Percentiles rank a stretch among this genome's conserved stretches.
These are phyloP conservation scores for Mormyrops boulengeri DNA, from an alignment of 2,797 vertebrate genomes.

Conservation along the genomic window DNA sequence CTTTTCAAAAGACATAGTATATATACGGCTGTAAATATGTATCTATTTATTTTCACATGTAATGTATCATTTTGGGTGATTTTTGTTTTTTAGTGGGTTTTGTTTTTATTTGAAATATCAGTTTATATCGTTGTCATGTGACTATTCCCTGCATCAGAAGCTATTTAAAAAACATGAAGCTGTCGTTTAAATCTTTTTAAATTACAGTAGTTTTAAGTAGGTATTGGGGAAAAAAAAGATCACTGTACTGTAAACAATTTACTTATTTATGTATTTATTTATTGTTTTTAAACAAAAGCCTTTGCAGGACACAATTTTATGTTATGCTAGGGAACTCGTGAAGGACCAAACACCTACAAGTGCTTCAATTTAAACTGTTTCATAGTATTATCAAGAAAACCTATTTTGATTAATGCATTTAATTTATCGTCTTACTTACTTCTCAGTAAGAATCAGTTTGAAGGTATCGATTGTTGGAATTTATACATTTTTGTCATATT, in stretches of 20 bases:
- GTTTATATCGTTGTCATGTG: slow-evolving; percentile 48
- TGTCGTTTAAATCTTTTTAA: slow-evolving; percentile 34
- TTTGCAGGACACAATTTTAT: slow-evolving; percentile 11
- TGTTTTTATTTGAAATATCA: slow-evolving; percentile 30
- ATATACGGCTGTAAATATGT: slow-evolving; percentile 63
- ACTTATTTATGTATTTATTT: slow-evolving; percentile 19
- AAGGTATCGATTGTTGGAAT: slow-evolving; percentile 15
- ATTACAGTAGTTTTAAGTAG: slow-evolving; percentile 26
- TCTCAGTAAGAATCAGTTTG: slow-evolving; percentile 25
- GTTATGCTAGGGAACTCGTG: slow-evolving; percentile 25
- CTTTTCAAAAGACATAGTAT: slow-evolving; percentile 55
- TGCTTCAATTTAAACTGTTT: slow-evolving; percentile 44
- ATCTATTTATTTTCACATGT: slow-evolving; percentile 52
- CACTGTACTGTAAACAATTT: slow-evolving; percentile 31
- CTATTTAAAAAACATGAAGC: slow-evolving; percentile 32
- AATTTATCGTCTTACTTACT: slow-evolving; percentile 18
- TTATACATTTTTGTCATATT: slow-evolving; percentile 19
- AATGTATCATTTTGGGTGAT: slow-evolving; percentile 41
- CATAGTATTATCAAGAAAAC: slow-evolving; percentile 15
- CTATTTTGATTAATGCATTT: slow-evolving; percentile 9
- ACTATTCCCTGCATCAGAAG: slow-evolving; percentile 37
- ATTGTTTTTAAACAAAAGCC: slow-evolving; percentile 1
- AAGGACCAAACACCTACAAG: slow-evolving; percentile 49
- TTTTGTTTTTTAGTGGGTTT: slow-evolving; percentile 39
- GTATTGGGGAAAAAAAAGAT: slow-evolving; percentile 21